Conservation (phyloP, 2,888 invertebrate species). For the Mimumesa dahlbomi region DNA sequence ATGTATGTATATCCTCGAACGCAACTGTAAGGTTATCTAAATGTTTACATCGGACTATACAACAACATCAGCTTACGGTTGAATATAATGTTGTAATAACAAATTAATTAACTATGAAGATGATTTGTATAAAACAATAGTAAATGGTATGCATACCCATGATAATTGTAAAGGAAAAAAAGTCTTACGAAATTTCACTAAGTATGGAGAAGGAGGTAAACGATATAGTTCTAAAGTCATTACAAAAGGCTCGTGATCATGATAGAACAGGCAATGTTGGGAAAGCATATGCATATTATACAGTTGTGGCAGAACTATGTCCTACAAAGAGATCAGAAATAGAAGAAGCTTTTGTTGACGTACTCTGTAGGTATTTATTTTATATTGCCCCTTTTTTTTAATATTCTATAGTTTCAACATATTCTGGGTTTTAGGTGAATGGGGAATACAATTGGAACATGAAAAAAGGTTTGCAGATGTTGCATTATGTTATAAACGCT, state of each 20-base stretch:
- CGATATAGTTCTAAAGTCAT: slow-evolving; percentile 61
- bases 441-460: slow-evolving; percentile 68
- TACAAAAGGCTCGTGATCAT: slow-evolving; percentile 68
- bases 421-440: slow-evolving; percentile 62
- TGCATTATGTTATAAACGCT: slow-evolving; percentile 65
- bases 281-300: slow-evolving; percentile 72
- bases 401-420: no score
- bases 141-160: no score
- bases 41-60: no score
- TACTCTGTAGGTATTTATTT: slow-evolving; percentile 62
- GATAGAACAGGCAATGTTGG: slow-evolving; percentile 66
- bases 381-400: no score
- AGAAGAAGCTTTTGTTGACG: slow-evolving; percentile 68
- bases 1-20: no score
- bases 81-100: no score
- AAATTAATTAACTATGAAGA: no score
- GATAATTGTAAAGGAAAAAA: no score
- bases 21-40: no score
- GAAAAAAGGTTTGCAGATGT: slow-evolving; percentile 63
- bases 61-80: no score
- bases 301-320: slow-evolving; percentile 67
- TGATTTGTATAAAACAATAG: no score
- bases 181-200: not conserved
- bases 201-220: slow-evolving; percentile 66
- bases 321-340: slow-evolving; percentile 63